Evolutionary conservation across 64 coral and sea anemone genomes (phyloP), one percentile per base, ranked within the genome.

Genomic region (Acropora yongei): DNA sequence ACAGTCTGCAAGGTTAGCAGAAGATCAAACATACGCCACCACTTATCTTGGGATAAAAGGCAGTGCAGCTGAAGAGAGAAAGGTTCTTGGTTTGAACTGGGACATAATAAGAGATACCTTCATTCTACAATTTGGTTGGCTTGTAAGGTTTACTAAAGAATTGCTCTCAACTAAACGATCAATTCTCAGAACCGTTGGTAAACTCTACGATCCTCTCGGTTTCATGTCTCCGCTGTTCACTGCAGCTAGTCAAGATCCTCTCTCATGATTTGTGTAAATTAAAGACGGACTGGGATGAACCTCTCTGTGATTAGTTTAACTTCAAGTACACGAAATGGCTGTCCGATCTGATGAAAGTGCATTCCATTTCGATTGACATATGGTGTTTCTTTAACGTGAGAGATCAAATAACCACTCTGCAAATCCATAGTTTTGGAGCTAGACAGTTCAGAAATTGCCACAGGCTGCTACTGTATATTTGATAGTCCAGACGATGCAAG

Each of bases 51-150:
- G n/a, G 51, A 18, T 79, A 2, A 49, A 79, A 3, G 18, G 46
- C 47, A 50, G 14, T 0, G 46, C 18, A 49, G 49, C 46, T 19
- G 8, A 47, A 46, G 77, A 53, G 77, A 79, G 47, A 47, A 89
- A 67, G 76, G 68, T 89, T 68, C 55, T 89, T 41, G 76, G 43
- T 49, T 47, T 80, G 57, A 89, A 89, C 50, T 89, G 55, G 76
- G 17, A 89, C 49, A 79, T 89, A 13, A 41, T 51, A 40, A 79
- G 63, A 57, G 76, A 89, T 57, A 47, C 41, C 46, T 68, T 89
- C 47, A 49, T 80, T n/a, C 77, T 89, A 20, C 55, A 7, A 13
- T 65, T 78, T 14, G 76, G 79, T 40, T 67, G 78, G 75, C 58
- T 89, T 3, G 39, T 68, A 1, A 51, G 68, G 18, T 67, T 89